Percentiles rank a stretch among this genome's conserved stretches.
Evolutionary conservation across 2,797 vertebrate species (phyloP).

Genomic region (Manis crassicaudata): DNA sequence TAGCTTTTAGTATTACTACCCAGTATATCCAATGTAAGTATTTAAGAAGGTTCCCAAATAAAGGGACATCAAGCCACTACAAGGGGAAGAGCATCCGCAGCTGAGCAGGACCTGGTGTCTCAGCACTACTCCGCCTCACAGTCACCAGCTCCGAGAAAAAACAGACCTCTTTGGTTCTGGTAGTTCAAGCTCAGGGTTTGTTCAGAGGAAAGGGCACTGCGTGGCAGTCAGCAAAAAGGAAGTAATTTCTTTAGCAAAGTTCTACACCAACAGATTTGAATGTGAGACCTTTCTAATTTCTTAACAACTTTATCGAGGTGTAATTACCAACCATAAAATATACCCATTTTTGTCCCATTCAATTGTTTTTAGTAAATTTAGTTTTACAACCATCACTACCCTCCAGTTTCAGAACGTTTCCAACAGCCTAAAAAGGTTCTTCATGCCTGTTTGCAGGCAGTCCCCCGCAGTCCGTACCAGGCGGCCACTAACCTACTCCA

Average conservation of each 20-base stretch:
- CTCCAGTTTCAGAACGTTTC: not conserved
- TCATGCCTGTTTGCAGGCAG: not conserved
- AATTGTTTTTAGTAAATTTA: conserved; percentile 39
- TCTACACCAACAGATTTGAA: conserved; percentile 48
- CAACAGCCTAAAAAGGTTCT: not conserved
- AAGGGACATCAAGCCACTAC: conserved; percentile 10
- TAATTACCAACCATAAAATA: conserved; percentile 17
- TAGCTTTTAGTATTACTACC: conserved; percentile 29
- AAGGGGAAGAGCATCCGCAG: not conserved
- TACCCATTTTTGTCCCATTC: not conserved
- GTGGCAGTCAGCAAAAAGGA: not conserved
- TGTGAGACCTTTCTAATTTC: not conserved
- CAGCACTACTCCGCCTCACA: not conserved
- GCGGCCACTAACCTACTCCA: not conserved
- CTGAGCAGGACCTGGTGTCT: too few species aligned
- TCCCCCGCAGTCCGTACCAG: not conserved
- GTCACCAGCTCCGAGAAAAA: not conserved
- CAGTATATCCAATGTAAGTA: conserved; percentile 31
- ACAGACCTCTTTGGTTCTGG: not conserved
- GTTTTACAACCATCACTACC: not conserved
- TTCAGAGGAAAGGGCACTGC: conserved; percentile 13
- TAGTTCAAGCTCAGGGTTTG: not conserved
- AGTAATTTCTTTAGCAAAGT: conserved; percentile 15
- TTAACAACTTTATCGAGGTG: conserved; percentile 23
- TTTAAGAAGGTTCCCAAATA: conserved; percentile 4